Conservation (phyloP, 2,888 invertebrate genomes). For the Seladonia tumulorum region DNA sequence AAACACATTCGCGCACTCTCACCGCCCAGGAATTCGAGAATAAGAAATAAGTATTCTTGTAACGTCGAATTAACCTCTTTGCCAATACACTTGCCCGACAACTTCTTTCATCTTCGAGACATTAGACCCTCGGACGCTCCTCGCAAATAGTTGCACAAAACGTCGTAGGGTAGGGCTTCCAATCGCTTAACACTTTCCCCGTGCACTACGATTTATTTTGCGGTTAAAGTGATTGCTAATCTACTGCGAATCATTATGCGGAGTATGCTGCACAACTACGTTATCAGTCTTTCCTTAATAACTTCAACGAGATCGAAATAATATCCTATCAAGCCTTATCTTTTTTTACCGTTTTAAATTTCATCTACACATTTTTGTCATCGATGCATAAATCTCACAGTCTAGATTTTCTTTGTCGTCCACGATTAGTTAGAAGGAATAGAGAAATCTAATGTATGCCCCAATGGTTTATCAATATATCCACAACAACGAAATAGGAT, state of each 20-base stretch:
- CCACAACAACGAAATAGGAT: too few relatives aligned
- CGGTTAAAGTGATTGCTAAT: background rate
- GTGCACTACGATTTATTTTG: background rate
- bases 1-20: background rate
- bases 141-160: background rate
- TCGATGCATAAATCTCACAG: too few relatives aligned
- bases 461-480: too few relatives aligned
- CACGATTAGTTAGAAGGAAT: background rate
- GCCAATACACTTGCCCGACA: background rate
- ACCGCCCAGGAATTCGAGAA: background rate
- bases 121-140: background rate
- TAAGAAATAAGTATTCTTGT: background rate
- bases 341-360: background rate
- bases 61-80: background rate
- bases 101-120: background rate
- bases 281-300: too few relatives aligned
- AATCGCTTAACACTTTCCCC: background rate
- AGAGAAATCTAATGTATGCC: background rate
- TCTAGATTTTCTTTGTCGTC: too few relatives aligned
- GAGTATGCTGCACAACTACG: background rate
- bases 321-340: background rate
- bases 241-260: background rate
- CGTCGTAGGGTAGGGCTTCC: background rate
- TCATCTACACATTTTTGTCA: background rate
- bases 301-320: too few relatives aligned